phyloP scores from a whole-genome alignment of 1,140 invertebrate genomes.

The Rhyacophila brunnea region DNA sequence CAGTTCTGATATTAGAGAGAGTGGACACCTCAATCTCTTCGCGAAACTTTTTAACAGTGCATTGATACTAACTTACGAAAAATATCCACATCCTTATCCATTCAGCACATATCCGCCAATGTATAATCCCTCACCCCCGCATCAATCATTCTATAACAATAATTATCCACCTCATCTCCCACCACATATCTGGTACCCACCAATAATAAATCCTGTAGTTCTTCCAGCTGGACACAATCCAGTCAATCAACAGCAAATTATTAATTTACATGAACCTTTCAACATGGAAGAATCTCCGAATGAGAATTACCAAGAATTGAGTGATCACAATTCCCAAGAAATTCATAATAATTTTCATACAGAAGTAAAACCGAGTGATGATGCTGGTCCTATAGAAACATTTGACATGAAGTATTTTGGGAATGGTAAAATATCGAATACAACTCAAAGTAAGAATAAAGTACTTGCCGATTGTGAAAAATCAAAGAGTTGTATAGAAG shows the following conservation, averaged over 20 bases:
- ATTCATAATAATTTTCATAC: constrained; percentile 19
- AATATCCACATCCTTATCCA: constrained; percentile 16
- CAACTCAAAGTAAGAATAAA: constrained; percentile 7
- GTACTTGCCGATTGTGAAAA: background rate
- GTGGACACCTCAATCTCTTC: constrained; percentile 17
- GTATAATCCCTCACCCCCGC: constrained; percentile 1
- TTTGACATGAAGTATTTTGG: constrained; percentile 2
- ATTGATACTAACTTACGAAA: constrained; percentile 17
- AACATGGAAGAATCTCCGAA: constrained; percentile 17
- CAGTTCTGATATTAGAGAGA: constrained; percentile 14
- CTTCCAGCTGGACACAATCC: constrained; percentile 15
- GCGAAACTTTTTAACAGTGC: constrained; percentile 23
- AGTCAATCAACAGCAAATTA: constrained; percentile 26
- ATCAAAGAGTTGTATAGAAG: too few species aligned
- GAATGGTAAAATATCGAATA: background rate
- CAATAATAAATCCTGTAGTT: constrained; percentile 3
- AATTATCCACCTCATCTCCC: constrained; percentile 22
- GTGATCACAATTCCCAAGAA: constrained; percentile 15
- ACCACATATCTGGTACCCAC: constrained; percentile 24
- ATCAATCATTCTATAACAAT: background rate
- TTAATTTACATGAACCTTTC: constrained; percentile 20
- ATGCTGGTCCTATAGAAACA: background rate
- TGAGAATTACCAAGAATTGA: constrained; percentile 25
- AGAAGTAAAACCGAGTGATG: background rate
- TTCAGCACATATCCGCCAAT: constrained; percentile 2